Conservation (phyloP, 2,888 invertebrate species). For the Cephus pulcher region DNA sequence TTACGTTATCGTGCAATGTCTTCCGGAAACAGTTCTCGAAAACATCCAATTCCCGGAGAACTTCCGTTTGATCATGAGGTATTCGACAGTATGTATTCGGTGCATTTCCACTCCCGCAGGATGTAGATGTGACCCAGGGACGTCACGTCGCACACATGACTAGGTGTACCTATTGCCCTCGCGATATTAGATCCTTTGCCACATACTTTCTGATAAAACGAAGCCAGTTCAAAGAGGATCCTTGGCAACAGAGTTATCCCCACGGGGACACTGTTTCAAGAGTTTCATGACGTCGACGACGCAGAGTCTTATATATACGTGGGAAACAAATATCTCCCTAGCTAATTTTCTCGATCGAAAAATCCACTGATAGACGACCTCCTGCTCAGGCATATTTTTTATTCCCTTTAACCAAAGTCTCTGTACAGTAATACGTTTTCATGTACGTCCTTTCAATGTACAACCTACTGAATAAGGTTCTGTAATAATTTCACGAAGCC, state of each 20-base stretch:
- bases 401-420: neutral
- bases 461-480: neutral
- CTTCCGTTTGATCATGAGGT: neutral
- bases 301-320: slow-evolving; percentile 16
- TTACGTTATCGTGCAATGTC: neutral
- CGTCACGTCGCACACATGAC: slow-evolving; percentile 5
- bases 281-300: neutral
- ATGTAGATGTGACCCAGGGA: neutral
- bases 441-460: neutral
- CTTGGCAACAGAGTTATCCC: slow-evolving; percentile 35
- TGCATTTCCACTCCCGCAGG: neutral
- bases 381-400: neutral
- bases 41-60: neutral
- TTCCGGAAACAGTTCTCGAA: neutral
- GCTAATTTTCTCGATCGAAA: neutral
- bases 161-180: slow-evolving; percentile 26
- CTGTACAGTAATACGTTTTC: neutral
- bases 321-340: slow-evolving; percentile 23
- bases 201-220: slow-evolving; percentile 47
- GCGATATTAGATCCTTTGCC: slow-evolving; percentile 49
- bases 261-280: slow-evolving; percentile 31
- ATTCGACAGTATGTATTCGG: neutral
- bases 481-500: too few relatives aligned
- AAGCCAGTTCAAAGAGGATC: slow-evolving; percentile 47
- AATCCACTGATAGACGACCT: neutral